Evolutionary conservation across 53 echinoderm and acorn worm genomes (phyloP).

Genomic region (Pentamera pediparva): DNA sequence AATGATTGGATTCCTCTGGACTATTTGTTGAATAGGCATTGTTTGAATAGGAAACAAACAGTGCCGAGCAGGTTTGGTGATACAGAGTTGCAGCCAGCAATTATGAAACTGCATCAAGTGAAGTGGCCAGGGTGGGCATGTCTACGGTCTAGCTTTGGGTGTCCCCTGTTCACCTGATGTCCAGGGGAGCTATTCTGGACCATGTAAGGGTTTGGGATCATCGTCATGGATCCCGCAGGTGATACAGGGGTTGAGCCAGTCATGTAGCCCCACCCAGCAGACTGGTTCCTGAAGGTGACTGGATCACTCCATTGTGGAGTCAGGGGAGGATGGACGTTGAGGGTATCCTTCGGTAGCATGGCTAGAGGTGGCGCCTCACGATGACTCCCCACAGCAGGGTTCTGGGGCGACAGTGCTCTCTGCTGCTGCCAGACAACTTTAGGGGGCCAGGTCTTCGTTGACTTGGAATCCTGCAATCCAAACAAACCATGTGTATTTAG

Average conservation of each 20-base stretch:
- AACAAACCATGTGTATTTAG: not conserved
- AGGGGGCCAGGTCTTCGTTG: constrained; percentile 96
- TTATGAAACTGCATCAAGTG: too few relatives aligned
- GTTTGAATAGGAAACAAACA: too few relatives aligned
- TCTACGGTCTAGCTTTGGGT: constrained; percentile 75
- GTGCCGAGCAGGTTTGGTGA: too few relatives aligned
- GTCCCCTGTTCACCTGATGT: constrained; percentile 24
- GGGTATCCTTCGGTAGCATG: constrained; percentile 55
- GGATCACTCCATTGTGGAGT: constrained; percentile 99
- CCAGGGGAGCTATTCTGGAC: constrained; percentile 20
- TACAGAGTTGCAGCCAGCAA: too few relatives aligned
- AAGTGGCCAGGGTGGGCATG: constrained; percentile 49
- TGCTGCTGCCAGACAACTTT: constrained; percentile 79
- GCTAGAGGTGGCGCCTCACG: constrained; percentile 42
- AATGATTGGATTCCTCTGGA: too few relatives aligned
- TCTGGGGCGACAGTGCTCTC: constrained; percentile 59
- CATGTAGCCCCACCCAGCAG: constrained; percentile 33
- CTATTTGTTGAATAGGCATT: too few relatives aligned
- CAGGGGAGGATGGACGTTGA: constrained; percentile 86
- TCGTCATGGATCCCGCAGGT: constrained; percentile 62
- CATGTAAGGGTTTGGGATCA: constrained; percentile 35
- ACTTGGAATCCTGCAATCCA: constrained; percentile 62
- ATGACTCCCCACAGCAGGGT: constrained; percentile 38
- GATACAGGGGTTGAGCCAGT: constrained; percentile 75
- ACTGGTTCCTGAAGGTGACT: constrained; percentile 56